Percentiles rank a stretch among this genome's conserved stretches.
Evolutionary conservation across 2,888 invertebrate species (phyloP).

Genomic region (Andrena minutula): DNA sequence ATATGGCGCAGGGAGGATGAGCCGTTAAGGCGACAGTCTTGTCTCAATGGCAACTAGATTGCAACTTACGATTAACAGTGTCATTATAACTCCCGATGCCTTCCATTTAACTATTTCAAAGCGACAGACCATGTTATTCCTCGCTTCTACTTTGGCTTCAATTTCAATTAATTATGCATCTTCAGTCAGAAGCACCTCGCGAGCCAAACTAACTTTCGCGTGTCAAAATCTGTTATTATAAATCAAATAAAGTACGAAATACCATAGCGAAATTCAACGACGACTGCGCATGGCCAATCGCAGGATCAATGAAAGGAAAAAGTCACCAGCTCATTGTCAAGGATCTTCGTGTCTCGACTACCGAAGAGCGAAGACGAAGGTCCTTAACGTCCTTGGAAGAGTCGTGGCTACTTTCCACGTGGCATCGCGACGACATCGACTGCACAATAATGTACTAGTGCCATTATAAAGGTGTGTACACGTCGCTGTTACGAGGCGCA

Average conservation of each 20-base stretch:
- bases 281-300: not conserved
- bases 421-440: constrained; percentile 32
- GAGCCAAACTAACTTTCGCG: not conserved
- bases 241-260: no score
- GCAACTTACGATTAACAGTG: constrained; percentile 5
- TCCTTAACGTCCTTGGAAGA: constrained; percentile 63
- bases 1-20: constrained; percentile 14
- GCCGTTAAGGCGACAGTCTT: constrained; percentile 6
- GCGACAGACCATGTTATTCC: not conserved
- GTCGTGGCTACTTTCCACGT: constrained; percentile 51
- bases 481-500: constrained; percentile 49
- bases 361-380: constrained; percentile 29
- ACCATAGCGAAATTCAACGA: not conserved
- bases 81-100: not conserved
- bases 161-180: no score
- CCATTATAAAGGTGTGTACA: constrained; percentile 18
- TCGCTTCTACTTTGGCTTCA: not conserved
- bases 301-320: constrained; percentile 12
- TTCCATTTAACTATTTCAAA: not conserved
- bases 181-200: no score
- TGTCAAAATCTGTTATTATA: not conserved
- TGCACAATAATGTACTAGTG: constrained; percentile 16
- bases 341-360: constrained; percentile 39
- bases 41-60: not conserved
- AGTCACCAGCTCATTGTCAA: constrained; percentile 48